phyloP scores from a whole-genome alignment of 2,797 vertebrate genomes.

The Pygocentrus nattereri region DNA sequence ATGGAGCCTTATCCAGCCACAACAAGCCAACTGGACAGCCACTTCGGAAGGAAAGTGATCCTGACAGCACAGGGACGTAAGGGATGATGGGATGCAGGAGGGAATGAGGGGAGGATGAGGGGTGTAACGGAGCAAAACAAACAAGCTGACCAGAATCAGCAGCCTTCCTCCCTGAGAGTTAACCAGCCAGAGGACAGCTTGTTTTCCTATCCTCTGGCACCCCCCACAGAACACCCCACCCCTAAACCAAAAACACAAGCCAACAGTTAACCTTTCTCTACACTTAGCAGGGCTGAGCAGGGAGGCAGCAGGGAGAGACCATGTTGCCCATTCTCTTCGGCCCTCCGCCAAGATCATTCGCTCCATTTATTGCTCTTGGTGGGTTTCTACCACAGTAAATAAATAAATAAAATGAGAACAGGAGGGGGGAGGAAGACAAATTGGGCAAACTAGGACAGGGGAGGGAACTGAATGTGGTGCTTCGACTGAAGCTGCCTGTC shows the following conservation, averaged over 20 bases:
- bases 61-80: constrained; percentile 15
- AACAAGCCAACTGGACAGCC: constrained; percentile 49
- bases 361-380: constrained; percentile 75
- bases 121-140: constrained; percentile 55
- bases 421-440: constrained; percentile 67
- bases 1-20: constrained; percentile 29
- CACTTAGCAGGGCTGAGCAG: constrained; percentile 75
- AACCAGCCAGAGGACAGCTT: constrained; percentile 54
- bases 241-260: constrained; percentile 39
- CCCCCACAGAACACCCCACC: constrained; percentile 18
- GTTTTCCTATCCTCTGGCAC: constrained; percentile 56
- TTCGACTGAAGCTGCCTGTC: constrained; percentile 25
- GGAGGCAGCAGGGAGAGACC: constrained; percentile 61
- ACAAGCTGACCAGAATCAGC: constrained; percentile 58
- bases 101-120: not conserved
- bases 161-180: constrained; percentile 45
- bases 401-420: constrained; percentile 63
- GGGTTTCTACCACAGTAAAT: constrained; percentile 65
- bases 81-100: not conserved
- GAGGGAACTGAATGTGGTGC: constrained; percentile 54
- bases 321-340: constrained; percentile 71
- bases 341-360: constrained; percentile 75
- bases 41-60: constrained; percentile 43
- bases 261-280: constrained; percentile 78
- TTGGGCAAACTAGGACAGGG: constrained; percentile 51